These are phyloP conservation scores for Xenops minutus DNA, from an alignment of 2,797 vertebrate species.

Conservation along the genomic window DNA sequence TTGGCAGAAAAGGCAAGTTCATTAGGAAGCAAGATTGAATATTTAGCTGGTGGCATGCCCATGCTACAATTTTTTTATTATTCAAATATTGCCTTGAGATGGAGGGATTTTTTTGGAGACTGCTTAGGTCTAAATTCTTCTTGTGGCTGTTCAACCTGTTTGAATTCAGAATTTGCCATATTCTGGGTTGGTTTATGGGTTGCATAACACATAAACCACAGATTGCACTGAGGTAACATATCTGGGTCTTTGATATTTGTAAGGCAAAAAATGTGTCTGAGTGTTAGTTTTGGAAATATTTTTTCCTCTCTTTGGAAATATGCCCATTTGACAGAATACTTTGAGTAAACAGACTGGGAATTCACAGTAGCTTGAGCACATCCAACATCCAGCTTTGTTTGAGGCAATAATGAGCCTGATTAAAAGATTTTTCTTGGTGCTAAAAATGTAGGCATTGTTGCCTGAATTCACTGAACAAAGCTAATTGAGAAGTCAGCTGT, in stretches of 20 bases:
- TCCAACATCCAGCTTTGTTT: neutral
- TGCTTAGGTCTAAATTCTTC: neutral
- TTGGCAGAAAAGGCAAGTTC: neutral
- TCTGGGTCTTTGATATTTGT: neutral
- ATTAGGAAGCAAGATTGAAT: neutral
- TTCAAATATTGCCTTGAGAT: neutral
- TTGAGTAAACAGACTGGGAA: neutral
- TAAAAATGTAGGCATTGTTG: neutral
- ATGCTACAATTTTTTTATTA: neutral
- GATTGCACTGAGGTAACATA: neutral
- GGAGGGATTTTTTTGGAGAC: neutral
- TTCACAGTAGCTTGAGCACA: neutral
- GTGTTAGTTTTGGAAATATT: neutral
- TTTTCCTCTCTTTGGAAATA: neutral
- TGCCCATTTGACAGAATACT: neutral
- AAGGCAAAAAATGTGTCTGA: neutral
- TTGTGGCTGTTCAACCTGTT: neutral
- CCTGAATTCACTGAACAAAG: neutral
- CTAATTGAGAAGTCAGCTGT: neutral
- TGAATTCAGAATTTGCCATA: neutral
- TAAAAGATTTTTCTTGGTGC: neutral
- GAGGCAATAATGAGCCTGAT: neutral
- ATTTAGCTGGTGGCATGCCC: neutral
- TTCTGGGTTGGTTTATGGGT: neutral
- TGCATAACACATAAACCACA: neutral